Evolutionary conservation across 92 coral and sea anemone genomes (phyloP).

Genomic region (Plumapathes pennacea): DNA sequence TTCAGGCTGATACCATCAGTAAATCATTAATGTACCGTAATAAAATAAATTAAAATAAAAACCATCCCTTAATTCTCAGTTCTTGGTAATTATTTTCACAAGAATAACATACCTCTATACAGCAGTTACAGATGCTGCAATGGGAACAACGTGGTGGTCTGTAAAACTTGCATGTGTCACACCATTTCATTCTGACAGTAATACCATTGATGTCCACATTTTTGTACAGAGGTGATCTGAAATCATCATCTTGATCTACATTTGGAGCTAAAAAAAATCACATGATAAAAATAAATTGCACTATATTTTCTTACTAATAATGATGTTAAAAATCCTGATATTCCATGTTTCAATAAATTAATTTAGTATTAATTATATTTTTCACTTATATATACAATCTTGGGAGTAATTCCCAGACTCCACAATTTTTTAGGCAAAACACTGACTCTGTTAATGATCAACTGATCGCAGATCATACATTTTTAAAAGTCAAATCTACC

Average conservation of each 20-base stretch:
- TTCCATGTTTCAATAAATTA: not conserved
- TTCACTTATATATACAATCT: not conserved
- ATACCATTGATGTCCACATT: constrained; percentile 94
- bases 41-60: no score
- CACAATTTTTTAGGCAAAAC: no score
- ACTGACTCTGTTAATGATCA: no score
- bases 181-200: constrained; percentile 97
- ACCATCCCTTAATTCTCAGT: not conserved
- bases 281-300: not conserved
- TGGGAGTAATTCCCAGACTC: no score
- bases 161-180: constrained; percentile 98
- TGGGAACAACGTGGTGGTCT: constrained; percentile 99
- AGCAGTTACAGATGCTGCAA: constrained; percentile 94
- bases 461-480: no score
- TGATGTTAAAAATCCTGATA: not conserved
- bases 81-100: not conserved
- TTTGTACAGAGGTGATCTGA: constrained; percentile 85
- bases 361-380: not conserved
- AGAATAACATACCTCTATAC: constrained; percentile 82
- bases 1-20: no score
- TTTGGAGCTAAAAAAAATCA: constrained; percentile 1
- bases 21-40: no score
- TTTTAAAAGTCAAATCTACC: no score
- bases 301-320: not conserved
- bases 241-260: constrained; percentile 82